These are phyloP conservation scores for Archips crataeganus DNA, from an alignment of 2,888 invertebrate genomes.

Conservation along the genomic window DNA sequence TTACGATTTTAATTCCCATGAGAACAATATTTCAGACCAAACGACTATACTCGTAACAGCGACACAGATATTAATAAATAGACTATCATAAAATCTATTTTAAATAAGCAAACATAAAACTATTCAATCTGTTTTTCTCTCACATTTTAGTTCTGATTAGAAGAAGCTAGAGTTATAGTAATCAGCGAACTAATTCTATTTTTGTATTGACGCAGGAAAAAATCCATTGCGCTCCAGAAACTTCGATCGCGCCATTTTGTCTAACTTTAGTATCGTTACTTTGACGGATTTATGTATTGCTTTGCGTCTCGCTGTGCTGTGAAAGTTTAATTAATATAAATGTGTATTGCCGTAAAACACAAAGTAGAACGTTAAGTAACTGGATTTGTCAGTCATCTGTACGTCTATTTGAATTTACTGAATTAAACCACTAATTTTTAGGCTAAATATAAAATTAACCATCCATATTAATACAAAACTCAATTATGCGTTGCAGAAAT, in stretches of 20 bases:
- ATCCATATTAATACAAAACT: neutral
- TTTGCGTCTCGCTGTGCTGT: neutral
- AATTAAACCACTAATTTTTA: neutral
- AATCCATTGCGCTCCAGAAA: conserved; percentile 25
- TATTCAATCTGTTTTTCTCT: conserved; percentile 10
- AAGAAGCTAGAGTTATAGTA: conserved; percentile 21
- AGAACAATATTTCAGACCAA: neutral
- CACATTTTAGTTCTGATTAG: conserved; percentile 12
- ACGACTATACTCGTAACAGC: neutral
- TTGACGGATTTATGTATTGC: neutral
- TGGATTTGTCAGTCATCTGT: too few species aligned
- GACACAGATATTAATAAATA: conserved; percentile 26
- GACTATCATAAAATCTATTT: conserved; percentile 21
- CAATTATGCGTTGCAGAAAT: neutral
- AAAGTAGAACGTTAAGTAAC: neutral
- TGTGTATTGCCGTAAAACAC: neutral
- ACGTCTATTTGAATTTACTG: neutral
- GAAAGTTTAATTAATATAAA: conserved; percentile 1
- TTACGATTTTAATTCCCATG: conserved; percentile 3
- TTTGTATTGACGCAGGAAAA: conserved; percentile 26
- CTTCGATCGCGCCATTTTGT: conserved; percentile 19
- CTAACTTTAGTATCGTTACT: conserved; percentile 2
- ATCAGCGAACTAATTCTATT: conserved; percentile 25
- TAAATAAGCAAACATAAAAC: neutral
- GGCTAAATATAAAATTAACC: neutral